Evolutionary conservation across 2,113 vertebrate genomes (phyloP).

Genomic region (Lophochroa leadbeateri): DNA sequence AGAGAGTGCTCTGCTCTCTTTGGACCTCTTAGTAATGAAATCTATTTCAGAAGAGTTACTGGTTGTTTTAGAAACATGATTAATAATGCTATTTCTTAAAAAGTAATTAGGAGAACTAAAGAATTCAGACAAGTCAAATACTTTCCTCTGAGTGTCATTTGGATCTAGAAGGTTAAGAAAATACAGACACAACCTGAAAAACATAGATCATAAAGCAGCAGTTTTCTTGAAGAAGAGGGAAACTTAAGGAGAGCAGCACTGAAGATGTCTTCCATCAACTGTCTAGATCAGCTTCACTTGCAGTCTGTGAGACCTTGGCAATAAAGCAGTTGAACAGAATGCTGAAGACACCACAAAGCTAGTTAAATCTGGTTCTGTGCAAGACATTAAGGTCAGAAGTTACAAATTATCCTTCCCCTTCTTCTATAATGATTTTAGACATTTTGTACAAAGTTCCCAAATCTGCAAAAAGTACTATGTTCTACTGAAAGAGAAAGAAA

Average conservation of each 20-base stretch:
- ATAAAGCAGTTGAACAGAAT: background rate
- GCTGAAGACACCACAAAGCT: background rate
- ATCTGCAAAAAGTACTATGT: background rate
- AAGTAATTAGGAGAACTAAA: constrained; percentile 34
- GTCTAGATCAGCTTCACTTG: background rate
- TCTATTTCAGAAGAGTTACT: constrained; percentile 16
- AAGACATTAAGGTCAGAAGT: background rate
- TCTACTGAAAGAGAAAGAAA: background rate
- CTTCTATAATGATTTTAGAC: background rate
- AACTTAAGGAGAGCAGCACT: background rate
- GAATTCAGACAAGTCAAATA: background rate
- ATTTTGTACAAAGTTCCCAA: background rate
- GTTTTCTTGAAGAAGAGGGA: background rate
- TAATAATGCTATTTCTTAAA: constrained; percentile 30
- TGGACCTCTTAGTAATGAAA: constrained; percentile 44
- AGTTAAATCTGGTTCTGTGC: background rate
- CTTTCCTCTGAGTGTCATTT: constrained; percentile 4
- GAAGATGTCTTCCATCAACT: background rate
- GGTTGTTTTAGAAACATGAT: constrained; percentile 1
- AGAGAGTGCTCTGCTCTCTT: background rate
- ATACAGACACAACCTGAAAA: background rate
- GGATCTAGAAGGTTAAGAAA: constrained; percentile 1
- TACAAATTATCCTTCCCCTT: background rate
- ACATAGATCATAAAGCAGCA: background rate
- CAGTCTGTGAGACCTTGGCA: background rate